Evolutionary conservation across 2,113 vertebrate genomes (phyloP), one percentile per base, ranked within the genome.

Genomic region (Dolichallabes microphthalmus): DNA sequence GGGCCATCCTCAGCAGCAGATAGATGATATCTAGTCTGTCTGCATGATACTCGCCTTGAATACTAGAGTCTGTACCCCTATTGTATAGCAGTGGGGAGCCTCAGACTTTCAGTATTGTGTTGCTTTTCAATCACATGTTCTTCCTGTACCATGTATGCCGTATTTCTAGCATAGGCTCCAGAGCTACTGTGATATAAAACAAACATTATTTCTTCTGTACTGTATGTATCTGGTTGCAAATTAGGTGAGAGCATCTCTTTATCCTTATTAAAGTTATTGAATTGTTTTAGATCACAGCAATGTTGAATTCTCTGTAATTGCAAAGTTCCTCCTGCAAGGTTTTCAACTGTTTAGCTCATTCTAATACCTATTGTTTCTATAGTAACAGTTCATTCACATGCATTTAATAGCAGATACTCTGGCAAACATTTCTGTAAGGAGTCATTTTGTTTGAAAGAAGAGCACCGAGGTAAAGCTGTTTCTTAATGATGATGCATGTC

Each of bases 361-460:
- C 30, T 77, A 25, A 9, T 45, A 50, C 39, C 20, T 27, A 79
- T 79, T 35, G 30, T 79, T 60, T 79, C 76, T 79, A 79, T 79
- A 60, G 76, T 35, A 58, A 79, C 76, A 58, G 27, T 27, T 57
- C 15, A 77, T 57, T 79, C 19, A 79, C 20, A 13, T 60, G 55
- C 30, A 79, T 11, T 35, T 35, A 35, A 57, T 78, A 17, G 53
- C 17, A 78, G 76, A 35, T 25, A 53, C 27, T 57, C 52, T 77
- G 10, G 3, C 19, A 10, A 76, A 19, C 8, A n/a, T 30, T 55
- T 76, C 50, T 76, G 45, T 30, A 55, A 76, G 25, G 14, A 27
- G 52, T 9, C n/a, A 2, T 75, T 74, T n/a, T 15, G 5, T 35
- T 35, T 58, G 55, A 22, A 79, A 25, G 30, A 22, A 60, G 27